A percentile compares a stretch with the other conserved stretches of the same genome.
Evolutionary conservation across 1,140 invertebrate species (phyloP).

Genomic region (Steinernema khuongi): DNA sequence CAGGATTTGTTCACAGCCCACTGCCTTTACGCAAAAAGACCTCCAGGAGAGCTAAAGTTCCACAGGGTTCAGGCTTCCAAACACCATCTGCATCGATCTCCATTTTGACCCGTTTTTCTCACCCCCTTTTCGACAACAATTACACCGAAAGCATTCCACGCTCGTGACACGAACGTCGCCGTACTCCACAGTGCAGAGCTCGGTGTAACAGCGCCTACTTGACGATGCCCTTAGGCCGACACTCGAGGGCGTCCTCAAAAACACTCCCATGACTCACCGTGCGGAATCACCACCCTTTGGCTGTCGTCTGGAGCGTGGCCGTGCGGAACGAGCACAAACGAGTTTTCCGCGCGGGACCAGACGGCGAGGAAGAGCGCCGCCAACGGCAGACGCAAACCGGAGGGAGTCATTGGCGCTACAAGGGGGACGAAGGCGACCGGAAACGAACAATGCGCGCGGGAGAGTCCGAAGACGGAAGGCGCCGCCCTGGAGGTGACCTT

Average conservation of each 20-base stretch:
- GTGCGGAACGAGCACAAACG: slow-evolving; percentile 48
- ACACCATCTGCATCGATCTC: background rate
- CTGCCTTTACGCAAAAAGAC: no score
- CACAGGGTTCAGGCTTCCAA: no score
- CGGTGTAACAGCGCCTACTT: background rate
- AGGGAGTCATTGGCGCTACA: no score
- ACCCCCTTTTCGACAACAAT: background rate
- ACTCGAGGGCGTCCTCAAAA: background rate
- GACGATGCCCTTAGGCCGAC: slow-evolving; percentile 2
- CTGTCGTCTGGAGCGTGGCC: slow-evolving; percentile 48
- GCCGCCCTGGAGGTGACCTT: no score
- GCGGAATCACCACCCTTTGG: slow-evolving; percentile 53
- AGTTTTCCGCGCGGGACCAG: background rate
- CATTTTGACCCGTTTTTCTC: background rate
- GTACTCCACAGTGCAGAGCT: background rate
- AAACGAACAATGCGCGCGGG: no score
- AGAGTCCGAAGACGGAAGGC: no score
- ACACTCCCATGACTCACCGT: slow-evolving; percentile 26
- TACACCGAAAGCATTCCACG: background rate
- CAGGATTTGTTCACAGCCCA: no score
- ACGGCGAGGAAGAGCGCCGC: no score
- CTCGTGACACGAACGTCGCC: background rate
- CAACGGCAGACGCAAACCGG: no score
- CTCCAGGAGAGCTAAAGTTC: no score
- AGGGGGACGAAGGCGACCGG: no score